Percentiles rank a stretch among this genome's conserved stretches.
These are phyloP conservation scores for Albula goreensis DNA, from an alignment of 2,113 vertebrate genomes.

Conservation along the genomic window DNA sequence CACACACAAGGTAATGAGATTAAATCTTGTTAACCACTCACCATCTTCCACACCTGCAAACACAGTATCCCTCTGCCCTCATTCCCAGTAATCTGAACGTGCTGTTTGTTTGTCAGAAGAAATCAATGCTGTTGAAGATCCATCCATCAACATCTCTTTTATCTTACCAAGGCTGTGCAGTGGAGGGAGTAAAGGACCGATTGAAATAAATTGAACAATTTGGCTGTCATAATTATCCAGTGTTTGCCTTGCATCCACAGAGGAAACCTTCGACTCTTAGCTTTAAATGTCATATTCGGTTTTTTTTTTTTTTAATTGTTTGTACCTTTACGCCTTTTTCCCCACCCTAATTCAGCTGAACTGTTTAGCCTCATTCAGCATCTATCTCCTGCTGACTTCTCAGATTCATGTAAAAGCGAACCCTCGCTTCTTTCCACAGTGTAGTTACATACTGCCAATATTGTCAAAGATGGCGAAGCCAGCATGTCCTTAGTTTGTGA, in stretches of 20 bases:
- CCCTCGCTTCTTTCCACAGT: too few species aligned
- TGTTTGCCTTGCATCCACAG: background rate
- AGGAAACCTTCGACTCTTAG: background rate
- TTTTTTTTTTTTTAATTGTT: too few species aligned
- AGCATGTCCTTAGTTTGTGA: too few species aligned
- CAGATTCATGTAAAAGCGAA: too few species aligned
- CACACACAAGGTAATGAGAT: background rate
- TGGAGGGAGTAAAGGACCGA: background rate
- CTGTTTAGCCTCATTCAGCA: too few species aligned
- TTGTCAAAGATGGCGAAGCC: too few species aligned
- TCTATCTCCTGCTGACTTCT: too few species aligned
- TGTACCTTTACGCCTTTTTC: too few species aligned
- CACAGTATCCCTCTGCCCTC: background rate
- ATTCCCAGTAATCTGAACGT: background rate
- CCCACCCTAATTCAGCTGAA: too few species aligned
- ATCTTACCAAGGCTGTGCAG: background rate
- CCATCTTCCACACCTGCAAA: background rate
- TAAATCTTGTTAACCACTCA: background rate
- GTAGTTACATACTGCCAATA: too few species aligned
- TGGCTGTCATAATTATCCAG: background rate
- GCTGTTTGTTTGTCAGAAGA: background rate
- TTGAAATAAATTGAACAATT: background rate
- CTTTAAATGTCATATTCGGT: too few species aligned
- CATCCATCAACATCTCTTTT: background rate
- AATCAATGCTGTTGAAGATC: background rate